These are phyloP conservation scores for Pangasius mekongensis DNA, from an alignment of 2,797 vertebrate species.

Conservation along the genomic window DNA sequence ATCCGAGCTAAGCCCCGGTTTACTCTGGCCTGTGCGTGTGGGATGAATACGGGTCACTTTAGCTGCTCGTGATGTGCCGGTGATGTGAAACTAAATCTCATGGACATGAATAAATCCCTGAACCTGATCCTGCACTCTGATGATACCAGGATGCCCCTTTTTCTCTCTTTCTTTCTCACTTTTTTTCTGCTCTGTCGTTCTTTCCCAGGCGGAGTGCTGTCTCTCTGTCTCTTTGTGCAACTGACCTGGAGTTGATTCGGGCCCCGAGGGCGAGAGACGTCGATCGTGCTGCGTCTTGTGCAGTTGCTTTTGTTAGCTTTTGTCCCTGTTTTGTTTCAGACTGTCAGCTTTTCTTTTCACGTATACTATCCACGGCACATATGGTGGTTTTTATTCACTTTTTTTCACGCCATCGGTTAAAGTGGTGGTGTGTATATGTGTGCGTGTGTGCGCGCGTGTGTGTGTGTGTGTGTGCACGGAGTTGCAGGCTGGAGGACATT, in stretches of 20 bases:
- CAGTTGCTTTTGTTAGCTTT: conserved; percentile 41
- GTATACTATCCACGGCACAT: neutral
- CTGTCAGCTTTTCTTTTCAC: conserved; percentile 14
- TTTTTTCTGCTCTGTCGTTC: conserved; percentile 20
- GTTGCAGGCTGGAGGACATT: conserved; percentile 17
- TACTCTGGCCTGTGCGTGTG: conserved; percentile 64
- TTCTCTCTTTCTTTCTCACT: conserved; percentile 15
- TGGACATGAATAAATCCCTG: conserved; percentile 70
- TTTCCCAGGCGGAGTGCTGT: conserved; percentile 24
- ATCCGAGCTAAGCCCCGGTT: conserved; percentile 66
- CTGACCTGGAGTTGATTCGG: conserved; percentile 35
- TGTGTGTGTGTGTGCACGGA: neutral
- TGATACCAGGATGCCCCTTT: conserved; percentile 61
- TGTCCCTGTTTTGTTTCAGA: conserved; percentile 26
- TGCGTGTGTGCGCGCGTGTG: neutral
- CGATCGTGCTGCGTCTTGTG: conserved; percentile 34
- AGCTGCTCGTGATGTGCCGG: conserved; percentile 69
- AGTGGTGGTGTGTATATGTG: neutral
- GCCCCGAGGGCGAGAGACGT: conserved; percentile 11
- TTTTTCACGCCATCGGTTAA: neutral
- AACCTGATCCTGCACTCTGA: conserved; percentile 71
- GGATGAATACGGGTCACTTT: conserved; percentile 67
- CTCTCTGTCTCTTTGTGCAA: conserved; percentile 33
- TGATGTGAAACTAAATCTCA: conserved; percentile 76
- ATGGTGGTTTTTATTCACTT: neutral